Percentiles rank a stretch among this genome's conserved stretches.
Evolutionary conservation across 1,140 invertebrate genomes (phyloP).

Genomic region (Diachasmimorpha longicaudata): DNA sequence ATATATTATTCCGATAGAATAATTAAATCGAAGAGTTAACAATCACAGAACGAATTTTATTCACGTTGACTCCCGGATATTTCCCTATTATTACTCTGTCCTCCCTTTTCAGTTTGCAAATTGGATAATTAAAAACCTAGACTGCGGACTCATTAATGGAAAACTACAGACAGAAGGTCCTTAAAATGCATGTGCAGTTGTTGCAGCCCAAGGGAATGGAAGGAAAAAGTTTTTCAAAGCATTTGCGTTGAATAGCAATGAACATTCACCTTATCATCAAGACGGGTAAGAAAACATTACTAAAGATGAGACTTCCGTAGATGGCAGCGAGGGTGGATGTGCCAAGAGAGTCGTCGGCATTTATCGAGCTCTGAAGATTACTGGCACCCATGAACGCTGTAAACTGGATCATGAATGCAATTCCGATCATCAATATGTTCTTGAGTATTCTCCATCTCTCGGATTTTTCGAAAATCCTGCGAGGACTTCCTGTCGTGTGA

Average conservation of each 20-base stretch:
- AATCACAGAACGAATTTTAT: too few species aligned
- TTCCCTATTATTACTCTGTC: too few species aligned
- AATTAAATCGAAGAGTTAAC: too few species aligned
- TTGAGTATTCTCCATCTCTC: slow-evolving; percentile 74
- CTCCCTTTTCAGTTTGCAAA: too few species aligned
- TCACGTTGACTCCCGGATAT: too few species aligned
- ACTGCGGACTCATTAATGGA: too few species aligned
- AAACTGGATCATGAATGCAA: slow-evolving; percentile 83
- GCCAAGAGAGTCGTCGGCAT: slow-evolving; percentile 71
- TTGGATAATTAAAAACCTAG: too few species aligned
- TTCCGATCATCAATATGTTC: slow-evolving; percentile 75
- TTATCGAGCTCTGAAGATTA: slow-evolving; percentile 79
- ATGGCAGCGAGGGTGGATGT: slow-evolving; percentile 76
- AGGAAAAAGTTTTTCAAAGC: not conserved
- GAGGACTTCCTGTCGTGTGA: not conserved
- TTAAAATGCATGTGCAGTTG: too few species aligned
- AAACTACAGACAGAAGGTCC: too few species aligned
- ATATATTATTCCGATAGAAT: too few species aligned
- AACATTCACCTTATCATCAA: slow-evolving; percentile 70
- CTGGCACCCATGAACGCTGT: slow-evolving; percentile 83
- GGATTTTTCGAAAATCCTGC: slow-evolving; percentile 46
- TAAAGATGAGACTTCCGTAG: slow-evolving; percentile 81
- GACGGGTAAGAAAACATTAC: slow-evolving; percentile 81
- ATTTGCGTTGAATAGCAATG: slow-evolving; percentile 22
- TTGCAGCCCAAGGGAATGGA: not conserved